These are phyloP conservation scores for Psococerastis gibbosa DNA, from an alignment of 2,888 invertebrate genomes.

Conservation along the genomic window DNA sequence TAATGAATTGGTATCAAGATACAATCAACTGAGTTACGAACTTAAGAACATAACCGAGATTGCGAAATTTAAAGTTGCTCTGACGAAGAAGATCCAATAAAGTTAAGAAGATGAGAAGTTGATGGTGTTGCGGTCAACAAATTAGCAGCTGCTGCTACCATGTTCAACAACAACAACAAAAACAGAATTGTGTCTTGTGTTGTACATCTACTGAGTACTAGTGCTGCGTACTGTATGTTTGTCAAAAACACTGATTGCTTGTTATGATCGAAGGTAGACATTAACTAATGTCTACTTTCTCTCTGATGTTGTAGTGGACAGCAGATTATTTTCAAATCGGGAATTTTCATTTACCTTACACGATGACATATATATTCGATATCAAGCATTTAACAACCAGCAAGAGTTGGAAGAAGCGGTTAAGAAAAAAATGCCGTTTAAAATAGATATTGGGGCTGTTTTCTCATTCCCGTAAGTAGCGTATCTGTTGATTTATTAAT, in stretches of 20 bases:
- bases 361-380: slow-evolving; percentile 85
- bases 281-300: no score
- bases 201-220: not conserved
- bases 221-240: not conserved
- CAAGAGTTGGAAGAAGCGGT: slow-evolving; percentile 68
- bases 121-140: no score
- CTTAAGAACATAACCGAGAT: no score
- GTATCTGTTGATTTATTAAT: slow-evolving; percentile 3
- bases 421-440: slow-evolving; percentile 60
- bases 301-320: slow-evolving; percentile 31
- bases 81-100: no score
- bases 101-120: no score
- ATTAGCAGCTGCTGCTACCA: no score
- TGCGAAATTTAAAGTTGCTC: no score
- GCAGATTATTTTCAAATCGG: slow-evolving; percentile 44
- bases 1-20: no score
- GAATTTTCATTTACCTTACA: slow-evolving; percentile 91
- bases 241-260: not conserved
- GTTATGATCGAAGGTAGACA: not conserved
- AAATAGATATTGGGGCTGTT: slow-evolving; percentile 93
- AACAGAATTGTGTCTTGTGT: not conserved
- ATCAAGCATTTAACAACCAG: slow-evolving; percentile 60
- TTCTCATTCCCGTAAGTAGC: slow-evolving; percentile 40
- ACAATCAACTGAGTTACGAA: no score
- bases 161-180: no score